phyloP scores from a whole-genome alignment of 2,113 vertebrate genomes.

The Drymodes brunneopygia region DNA sequence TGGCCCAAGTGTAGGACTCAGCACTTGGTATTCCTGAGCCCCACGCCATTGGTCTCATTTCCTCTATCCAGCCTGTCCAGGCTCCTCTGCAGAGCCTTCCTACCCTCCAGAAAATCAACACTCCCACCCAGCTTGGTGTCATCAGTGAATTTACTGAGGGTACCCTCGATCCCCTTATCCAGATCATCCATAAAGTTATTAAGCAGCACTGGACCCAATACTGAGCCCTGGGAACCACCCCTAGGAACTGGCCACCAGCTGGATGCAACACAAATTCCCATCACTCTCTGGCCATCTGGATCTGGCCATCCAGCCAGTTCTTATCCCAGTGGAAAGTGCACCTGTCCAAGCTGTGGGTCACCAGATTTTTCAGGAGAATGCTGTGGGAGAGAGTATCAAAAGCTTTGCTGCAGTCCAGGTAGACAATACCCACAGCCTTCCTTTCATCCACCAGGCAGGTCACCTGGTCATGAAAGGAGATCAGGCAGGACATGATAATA shows the following conservation, averaged over 20 bases:
- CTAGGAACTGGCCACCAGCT: neutral
- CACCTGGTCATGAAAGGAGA: neutral
- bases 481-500: no score
- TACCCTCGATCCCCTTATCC: fast-evolving
- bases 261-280: neutral
- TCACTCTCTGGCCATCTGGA: neutral
- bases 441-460: neutral
- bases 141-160: neutral
- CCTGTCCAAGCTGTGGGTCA: neutral
- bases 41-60: fast-evolving
- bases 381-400: neutral
- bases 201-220: neutral
- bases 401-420: neutral
- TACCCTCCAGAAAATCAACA: neutral
- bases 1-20: neutral
- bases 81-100: neutral
- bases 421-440: neutral
- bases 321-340: neutral
- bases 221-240: neutral
- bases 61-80: neutral
- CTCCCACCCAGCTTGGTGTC: neutral
- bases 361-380: neutral
- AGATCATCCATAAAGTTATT: neutral
- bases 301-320: neutral
- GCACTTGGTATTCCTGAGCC: neutral